These are phyloP conservation scores for Pachyramphus minor DNA, from an alignment of 2,113 vertebrate species.

Conservation along the genomic window DNA sequence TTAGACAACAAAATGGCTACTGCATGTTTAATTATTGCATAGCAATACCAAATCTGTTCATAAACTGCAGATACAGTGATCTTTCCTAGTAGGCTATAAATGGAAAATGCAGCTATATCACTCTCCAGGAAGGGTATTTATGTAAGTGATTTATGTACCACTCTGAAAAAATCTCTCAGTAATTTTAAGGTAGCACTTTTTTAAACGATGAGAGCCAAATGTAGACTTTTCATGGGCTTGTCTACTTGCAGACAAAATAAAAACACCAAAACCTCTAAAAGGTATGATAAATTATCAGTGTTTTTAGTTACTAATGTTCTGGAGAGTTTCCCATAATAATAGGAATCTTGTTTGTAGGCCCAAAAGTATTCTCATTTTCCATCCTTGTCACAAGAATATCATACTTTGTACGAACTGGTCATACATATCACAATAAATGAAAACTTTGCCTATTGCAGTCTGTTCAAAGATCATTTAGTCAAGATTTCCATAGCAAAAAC, in stretches of 20 bases:
- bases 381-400: background rate
- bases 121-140: background rate
- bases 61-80: background rate
- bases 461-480: background rate
- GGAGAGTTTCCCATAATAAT: background rate
- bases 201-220: background rate
- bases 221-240: background rate
- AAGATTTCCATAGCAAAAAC: background rate
- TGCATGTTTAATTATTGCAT: conserved; percentile 68
- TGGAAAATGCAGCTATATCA: background rate
- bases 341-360: background rate
- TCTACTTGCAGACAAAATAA: background rate
- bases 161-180: background rate
- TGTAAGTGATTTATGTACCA: background rate
- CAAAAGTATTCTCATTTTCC: background rate
- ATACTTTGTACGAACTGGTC: background rate
- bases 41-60: conserved; percentile 55
- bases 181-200: background rate
- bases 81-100: background rate
- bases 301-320: background rate
- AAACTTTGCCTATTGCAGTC: background rate
- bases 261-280: background rate
- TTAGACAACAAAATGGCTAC: conserved; percentile 31
- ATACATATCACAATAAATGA: background rate
- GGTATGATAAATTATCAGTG: background rate